Base-by-base conservation (phyloP, 2,888 invertebrate genomes). In the Coecobrya sp. region DNA sequence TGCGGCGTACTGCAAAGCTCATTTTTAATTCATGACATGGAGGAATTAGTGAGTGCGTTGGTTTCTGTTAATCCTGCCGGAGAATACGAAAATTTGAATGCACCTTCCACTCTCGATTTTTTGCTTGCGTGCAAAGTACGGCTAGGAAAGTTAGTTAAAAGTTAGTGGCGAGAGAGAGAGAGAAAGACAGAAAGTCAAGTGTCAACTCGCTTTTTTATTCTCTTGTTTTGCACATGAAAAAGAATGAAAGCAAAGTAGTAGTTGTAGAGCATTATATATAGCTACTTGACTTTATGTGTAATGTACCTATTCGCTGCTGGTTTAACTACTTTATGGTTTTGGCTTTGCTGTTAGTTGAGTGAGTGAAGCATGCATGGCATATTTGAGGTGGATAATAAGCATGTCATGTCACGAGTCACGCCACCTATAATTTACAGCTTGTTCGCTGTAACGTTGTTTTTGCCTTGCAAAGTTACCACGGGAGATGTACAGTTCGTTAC, bases 371-470 rank as follows among this genome's bases (percentile, higher is more conserved):
- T 59, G 59, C 16, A 52, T 52, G 59, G 59, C 59, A 19, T 19
- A 19, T 36, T 36, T 36, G 45, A 73, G 22, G 11, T 16, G 10
- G 5, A n/a, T 42, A 45, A 45, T 45, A 73, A 73, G 45, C 42
- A 73, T 45, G 73, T 22, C 73, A 45, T 73, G 73, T 73, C 45
- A 73, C 13, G 36, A 36, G 73, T 73, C 73, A 73, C 73, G 73
- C 45, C 73, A 73, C 73, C 68, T 73, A 36, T 73, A 73, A 73
- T 73, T 73, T 73, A 73, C 73, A 73, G 22, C 73, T 73, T 73
- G n/a, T 22, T 42, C 45, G 8, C 7, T 11, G 27, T 27, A 5
- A 65, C 65, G 8, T 27, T 27, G 16, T 65, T 19, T 27, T 65
- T 65, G 65, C 27, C 25, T 1, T 65, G 25, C 27, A n/a, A 25